Evolutionary conservation across 2,888 invertebrate species (phyloP), one percentile per base, ranked within the genome.

Genomic region (Tortricodes alternella): DNA sequence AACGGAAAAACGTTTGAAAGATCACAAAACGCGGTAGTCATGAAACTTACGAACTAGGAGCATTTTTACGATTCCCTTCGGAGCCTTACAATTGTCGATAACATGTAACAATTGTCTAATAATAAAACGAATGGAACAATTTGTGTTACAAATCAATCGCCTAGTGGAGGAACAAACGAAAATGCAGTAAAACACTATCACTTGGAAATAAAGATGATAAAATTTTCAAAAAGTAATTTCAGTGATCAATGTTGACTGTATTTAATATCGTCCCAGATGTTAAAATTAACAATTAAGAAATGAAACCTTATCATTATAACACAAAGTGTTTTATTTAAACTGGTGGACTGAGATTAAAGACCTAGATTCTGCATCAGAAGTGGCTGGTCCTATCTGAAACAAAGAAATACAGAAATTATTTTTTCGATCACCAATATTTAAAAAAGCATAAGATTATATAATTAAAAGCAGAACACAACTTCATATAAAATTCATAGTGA

Each of bases 331-430:
- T 68, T 71, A 73, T 66, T 58, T 51, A 66, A 63, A 63, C 62
- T 61, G 73, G 76, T 73, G 78, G 71, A 79, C 76, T 51, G 58
- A 59, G 68, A 65, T 63, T 63, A 65, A 62, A 58, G 60, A 61
- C 58, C 56, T 60, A 60, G 49, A 61, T 67, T 72, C 73, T 70
- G 81, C 76, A 67, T 74, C 70, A 62, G 81, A 77, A 62, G 78
- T 53, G 70, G 64, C 76, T 68, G 69, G 74, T 72, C 67, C 76
- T 70, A 87, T 84, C 89, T 89, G 88, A 43, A 89, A 88, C 88
- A 88, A 89, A 53, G 65, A 70, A 8, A 59, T 43, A 27, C 13
- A 44, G 6, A 41, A 24, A 13, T 13, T 29, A 2, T 41, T 18
- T 2, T 35, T 35, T 16, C 15, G 16, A 35, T 34, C n/a, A n/a